Evolutionary conservation across 2,797 vertebrate genomes (phyloP).

Genomic region (Calcarius lapponicus): DNA sequence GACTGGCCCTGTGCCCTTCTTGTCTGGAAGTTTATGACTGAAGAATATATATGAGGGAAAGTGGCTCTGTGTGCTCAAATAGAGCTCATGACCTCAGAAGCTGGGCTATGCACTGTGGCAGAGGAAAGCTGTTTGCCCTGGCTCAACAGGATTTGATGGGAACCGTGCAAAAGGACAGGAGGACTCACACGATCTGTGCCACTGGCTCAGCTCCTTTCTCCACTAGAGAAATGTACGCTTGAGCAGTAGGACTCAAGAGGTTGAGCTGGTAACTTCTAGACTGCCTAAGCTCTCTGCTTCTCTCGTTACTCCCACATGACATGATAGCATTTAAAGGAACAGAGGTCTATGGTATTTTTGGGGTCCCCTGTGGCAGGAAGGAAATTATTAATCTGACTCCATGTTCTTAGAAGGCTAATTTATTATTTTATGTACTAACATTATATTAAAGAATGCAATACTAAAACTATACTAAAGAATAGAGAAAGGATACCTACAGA

Average conservation of each 20-base stretch:
- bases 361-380: no score
- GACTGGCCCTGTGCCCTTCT: not conserved
- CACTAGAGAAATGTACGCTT: not conserved
- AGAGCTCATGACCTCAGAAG: accelerated
- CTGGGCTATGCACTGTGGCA: not conserved
- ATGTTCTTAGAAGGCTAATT: no score
- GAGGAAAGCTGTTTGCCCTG: not conserved
- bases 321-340: not conserved
- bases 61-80: not conserved
- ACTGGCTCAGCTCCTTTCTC: not conserved
- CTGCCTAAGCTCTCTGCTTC: not conserved
- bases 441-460: no score
- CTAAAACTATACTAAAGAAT: no score
- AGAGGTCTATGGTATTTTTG: not conserved
- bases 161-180: not conserved
- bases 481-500: no score
- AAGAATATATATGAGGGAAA: not conserved
- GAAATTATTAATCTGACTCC: no score
- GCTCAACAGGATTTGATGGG: not conserved
- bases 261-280: not conserved
- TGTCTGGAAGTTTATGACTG: not conserved
- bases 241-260: not conserved
- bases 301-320: not conserved
- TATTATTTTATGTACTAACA: no score
- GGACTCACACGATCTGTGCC: not conserved